A percentile compares a stretch with the other conserved stretches of the same genome.
phyloP scores from a whole-genome alignment of 2,113 vertebrate genomes.

The Sorex araneus region DNA sequence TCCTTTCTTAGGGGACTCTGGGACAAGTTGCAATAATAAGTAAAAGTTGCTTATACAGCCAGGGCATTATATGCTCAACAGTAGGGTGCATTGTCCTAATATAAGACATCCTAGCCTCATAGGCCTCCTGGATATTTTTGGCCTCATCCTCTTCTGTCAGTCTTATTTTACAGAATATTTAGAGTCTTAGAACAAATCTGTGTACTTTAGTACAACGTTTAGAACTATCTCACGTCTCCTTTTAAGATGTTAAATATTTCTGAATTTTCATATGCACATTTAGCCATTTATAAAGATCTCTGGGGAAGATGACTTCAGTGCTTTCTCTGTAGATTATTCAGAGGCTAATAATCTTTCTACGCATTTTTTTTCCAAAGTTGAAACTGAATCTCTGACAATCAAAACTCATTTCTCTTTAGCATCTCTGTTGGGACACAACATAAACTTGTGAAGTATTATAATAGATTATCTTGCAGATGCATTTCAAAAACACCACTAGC shows the following conservation, averaged over 20 bases:
- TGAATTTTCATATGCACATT: constrained; percentile 2
- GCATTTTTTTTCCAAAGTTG: constrained; percentile 29
- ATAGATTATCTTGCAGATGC: constrained; percentile 64
- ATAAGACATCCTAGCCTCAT: rapidly evolving
- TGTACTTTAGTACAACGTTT: not conserved
- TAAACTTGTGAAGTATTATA: constrained; percentile 54
- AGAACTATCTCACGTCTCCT: not conserved
- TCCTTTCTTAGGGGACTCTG: not conserved
- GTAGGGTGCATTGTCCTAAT: rapidly evolving
- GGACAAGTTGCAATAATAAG: not conserved
- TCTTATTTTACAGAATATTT: not conserved
- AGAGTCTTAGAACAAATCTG: not conserved
- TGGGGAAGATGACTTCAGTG: constrained; percentile 16
- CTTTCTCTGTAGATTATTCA: constrained; percentile 24
- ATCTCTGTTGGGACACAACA: constrained; percentile 50
- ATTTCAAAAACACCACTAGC: constrained; percentile 57
- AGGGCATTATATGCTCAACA: not conserved
- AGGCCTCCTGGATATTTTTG: not conserved
- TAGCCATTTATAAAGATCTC: constrained; percentile 36
- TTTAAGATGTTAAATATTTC: constrained; percentile 23
- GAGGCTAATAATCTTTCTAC: constrained; percentile 50
- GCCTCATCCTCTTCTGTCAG: not conserved
- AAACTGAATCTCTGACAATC: constrained; percentile 65
- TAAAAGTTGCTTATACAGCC: not conserved
- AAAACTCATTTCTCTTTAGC: constrained; percentile 72